Evolutionary conservation across 2,797 vertebrate species (phyloP), one percentile per base, ranked within the genome.

Genomic region (Avahi laniger): DNA sequence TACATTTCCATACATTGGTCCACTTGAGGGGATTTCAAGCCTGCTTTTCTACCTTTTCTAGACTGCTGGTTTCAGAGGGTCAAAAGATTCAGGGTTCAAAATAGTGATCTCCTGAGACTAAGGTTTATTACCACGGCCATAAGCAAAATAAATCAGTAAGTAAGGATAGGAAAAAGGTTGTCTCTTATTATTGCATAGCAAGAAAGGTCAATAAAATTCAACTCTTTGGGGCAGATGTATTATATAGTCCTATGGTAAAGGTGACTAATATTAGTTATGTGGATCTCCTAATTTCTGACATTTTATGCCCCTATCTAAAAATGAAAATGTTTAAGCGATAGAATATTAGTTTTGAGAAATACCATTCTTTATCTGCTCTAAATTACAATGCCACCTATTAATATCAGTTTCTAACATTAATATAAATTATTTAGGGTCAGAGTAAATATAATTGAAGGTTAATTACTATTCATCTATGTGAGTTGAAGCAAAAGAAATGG

Each of bases 81-180:
- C 95, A 96, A 97, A 98, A 97, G 46, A 98, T 5, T 22, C 91
- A 91, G 76, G 79, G 85, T 97, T 98, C 89, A 97, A 97, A 94
- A 72, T 93, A 41, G 12, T 3, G 0, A 76, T 90, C 69, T 54
- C 94, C 41, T 4, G 14, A 89, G 96, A 92, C 75, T 97, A 96
- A 10, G 0, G 65, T 97, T 91, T 96, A 83, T 97, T 93, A 87
- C 95, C 76, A 97, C 35, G 90, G 79, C 30, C 95, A 98, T 73
- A 79, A 81, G 61, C 85, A 95, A 50, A 76, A 20, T 93, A 97
- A 97, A 98, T 94, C 75, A 84, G 33, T 9, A n/a, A 96, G 43
- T 83, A 94, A 38, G 30, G 30, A 95, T 33, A 93, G n/a, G 20
- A 97, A 15, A 72, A 89, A 75, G 65, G 97, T 96, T 97, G 59